Conservation (phyloP, 2,113 vertebrate genomes). For the Ophiodon elongatus region DNA sequence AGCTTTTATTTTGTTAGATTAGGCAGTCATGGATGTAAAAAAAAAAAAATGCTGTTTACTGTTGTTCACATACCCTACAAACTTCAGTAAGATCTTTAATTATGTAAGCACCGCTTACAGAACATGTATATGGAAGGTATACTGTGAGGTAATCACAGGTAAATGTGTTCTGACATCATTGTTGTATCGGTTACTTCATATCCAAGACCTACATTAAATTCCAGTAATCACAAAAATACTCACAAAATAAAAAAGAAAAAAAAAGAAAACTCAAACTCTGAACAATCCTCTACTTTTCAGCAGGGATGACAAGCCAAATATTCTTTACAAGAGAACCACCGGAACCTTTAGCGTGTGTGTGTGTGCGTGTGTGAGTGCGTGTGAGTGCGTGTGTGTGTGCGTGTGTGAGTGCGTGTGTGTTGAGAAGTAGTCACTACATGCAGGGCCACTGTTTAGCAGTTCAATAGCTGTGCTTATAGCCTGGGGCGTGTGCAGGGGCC, state of each 20-base stretch:
- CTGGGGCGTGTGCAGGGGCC: slow-evolving; percentile 76
- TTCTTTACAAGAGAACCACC: slow-evolving; percentile 25
- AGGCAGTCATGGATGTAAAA: slow-evolving; percentile 20
- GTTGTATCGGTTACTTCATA: background rate
- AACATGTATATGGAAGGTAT: background rate
- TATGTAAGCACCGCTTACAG: background rate
- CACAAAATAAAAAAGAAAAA: background rate
- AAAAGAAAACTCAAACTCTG: background rate
- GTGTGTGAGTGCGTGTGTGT: slow-evolving; percentile 38
- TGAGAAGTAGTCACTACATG: slow-evolving; percentile 68
- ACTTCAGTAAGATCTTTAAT: background rate
- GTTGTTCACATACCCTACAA: background rate
- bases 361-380: background rate
- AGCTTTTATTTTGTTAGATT: slow-evolving; percentile 36
- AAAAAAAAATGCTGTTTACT: slow-evolving; percentile 6
- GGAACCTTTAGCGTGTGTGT: slow-evolving; percentile 14
- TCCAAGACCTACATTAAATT: background rate
- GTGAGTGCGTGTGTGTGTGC: slow-evolving; percentile 27
- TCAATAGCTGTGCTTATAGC: slow-evolving; percentile 79
- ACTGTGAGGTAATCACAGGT: background rate
- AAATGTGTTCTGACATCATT: slow-evolving; percentile 6
- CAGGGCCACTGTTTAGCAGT: slow-evolving; percentile 81
- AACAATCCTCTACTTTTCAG: slow-evolving; percentile 16
- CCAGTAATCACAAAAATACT: background rate
- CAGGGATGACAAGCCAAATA: slow-evolving; percentile 53